Percentiles rank a stretch among this genome's conserved stretches.
Conservation (phyloP, 2,113 vertebrate species). For the Lophius piscatorius region DNA sequence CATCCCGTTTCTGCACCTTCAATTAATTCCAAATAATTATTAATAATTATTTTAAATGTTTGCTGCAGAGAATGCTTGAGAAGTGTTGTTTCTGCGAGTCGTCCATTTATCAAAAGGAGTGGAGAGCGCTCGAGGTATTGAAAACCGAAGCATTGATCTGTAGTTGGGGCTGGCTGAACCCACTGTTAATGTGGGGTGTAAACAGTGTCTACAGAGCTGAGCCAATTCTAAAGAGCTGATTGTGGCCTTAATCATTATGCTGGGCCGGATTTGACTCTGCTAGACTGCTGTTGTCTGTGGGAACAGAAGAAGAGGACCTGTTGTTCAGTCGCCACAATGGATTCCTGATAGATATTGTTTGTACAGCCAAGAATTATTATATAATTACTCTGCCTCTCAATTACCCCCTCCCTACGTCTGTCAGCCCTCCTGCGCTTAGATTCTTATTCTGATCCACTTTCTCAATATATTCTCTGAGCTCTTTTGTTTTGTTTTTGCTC, state of each 20-base stretch:
- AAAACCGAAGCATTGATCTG: too few species aligned
- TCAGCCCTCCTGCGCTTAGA: too few species aligned
- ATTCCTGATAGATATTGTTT: neutral
- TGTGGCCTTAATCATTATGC: too few species aligned
- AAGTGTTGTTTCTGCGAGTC: neutral
- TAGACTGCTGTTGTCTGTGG: neutral
- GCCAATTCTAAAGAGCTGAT: neutral
- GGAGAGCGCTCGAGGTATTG: neutral
- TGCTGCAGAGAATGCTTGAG: neutral
- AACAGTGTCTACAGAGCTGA: too few species aligned
- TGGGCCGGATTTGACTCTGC: neutral
- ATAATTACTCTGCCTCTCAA: neutral
- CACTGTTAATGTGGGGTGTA: neutral
- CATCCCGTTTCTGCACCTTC: too few species aligned
- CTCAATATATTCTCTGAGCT: too few species aligned
- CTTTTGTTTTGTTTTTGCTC: too few species aligned
- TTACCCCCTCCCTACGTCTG: too few species aligned
- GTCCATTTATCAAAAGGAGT: neutral
- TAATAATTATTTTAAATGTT: neutral
- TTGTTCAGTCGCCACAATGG: neutral
- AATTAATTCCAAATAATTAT: too few species aligned
- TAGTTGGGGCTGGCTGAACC: neutral
- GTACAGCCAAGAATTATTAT: neutral
- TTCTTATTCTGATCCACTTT: too few species aligned
- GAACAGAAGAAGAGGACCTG: conserved; percentile 1